A percentile compares a stretch with the other conserved stretches of the same genome.
Conservation (phyloP, 2,888 invertebrate species). For the Dugesia japonica region DNA sequence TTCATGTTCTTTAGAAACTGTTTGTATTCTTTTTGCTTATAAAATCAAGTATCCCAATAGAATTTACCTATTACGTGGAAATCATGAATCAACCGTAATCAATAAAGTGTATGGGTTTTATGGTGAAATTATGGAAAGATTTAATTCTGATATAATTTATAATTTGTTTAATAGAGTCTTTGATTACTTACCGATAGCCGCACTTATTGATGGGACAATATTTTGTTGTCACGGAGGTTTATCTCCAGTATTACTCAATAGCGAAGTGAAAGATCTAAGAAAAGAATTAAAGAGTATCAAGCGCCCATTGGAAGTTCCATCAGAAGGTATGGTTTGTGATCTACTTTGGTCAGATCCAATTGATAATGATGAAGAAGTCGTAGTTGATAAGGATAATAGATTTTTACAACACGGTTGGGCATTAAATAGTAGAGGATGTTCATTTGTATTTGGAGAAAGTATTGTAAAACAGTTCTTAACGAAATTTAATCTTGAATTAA, state of each 20-base stretch:
- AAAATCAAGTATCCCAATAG: constrained; percentile 17
- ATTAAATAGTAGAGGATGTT: constrained; percentile 13
- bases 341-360: constrained; percentile 25
- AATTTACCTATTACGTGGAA: constrained; percentile 24
- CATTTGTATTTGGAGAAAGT: constrained; percentile 6
- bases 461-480: constrained; percentile 14
- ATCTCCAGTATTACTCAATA: background rate
- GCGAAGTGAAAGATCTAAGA: background rate
- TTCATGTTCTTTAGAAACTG: constrained; percentile 5
- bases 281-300: background rate
- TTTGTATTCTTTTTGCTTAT: constrained; percentile 2
- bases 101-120: constrained; percentile 23
- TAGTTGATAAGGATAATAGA: background rate
- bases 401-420: constrained; percentile 22
- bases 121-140: constrained; percentile 22
- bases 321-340: constrained; percentile 24
- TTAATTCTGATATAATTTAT: background rate
- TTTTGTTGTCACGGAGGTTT: constrained; percentile 27
- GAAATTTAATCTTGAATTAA: constrained; percentile 23
- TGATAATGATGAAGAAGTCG: constrained; percentile 8
- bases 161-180: constrained; percentile 21
- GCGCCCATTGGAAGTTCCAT: background rate
- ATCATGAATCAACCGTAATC: constrained; percentile 16
- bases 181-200: constrained; percentile 12
- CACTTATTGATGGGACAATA: constrained; percentile 6